Conservation (phyloP, 2,888 invertebrate species). For the Hemicrepidius hirtus region DNA sequence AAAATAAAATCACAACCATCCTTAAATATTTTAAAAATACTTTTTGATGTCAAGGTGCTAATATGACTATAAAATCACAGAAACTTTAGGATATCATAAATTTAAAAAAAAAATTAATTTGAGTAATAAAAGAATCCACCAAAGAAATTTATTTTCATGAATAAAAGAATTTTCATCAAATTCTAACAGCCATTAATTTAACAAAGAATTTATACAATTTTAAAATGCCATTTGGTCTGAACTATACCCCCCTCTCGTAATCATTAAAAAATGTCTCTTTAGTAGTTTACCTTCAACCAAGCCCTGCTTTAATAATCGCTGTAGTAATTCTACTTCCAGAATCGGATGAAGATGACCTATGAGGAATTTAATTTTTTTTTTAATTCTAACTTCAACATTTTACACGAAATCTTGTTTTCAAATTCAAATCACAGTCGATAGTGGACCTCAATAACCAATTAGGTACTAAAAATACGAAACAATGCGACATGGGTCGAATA, state of each 20-base stretch:
- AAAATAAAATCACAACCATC: too few relatives aligned
- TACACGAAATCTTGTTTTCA: background rate
- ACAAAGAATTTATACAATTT: background rate
- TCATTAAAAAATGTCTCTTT: constrained; percentile 10
- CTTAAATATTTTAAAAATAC: too few relatives aligned
- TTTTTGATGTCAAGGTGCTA: too few relatives aligned
- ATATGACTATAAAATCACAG: too few relatives aligned
- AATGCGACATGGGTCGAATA: background rate
- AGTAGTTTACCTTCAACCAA: constrained; percentile 14
- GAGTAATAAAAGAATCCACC: too few relatives aligned
- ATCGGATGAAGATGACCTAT: background rate
- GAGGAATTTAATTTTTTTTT: background rate
- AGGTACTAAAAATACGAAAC: background rate
- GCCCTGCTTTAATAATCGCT: constrained; percentile 9
- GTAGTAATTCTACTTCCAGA: background rate
- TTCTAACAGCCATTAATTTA: too few relatives aligned
- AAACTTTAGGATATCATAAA: too few relatives aligned
- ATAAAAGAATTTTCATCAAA: too few relatives aligned
- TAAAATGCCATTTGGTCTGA: constrained; percentile 18
- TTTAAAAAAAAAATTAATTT: too few relatives aligned
- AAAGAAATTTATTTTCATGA: constrained; percentile 3
- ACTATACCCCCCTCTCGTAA: constrained; percentile 14
- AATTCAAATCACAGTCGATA: background rate
- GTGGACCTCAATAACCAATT: background rate
- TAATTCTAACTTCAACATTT: background rate